phyloP scores from a whole-genome alignment of 2,888 invertebrate genomes.

The Cephus pulcher region DNA sequence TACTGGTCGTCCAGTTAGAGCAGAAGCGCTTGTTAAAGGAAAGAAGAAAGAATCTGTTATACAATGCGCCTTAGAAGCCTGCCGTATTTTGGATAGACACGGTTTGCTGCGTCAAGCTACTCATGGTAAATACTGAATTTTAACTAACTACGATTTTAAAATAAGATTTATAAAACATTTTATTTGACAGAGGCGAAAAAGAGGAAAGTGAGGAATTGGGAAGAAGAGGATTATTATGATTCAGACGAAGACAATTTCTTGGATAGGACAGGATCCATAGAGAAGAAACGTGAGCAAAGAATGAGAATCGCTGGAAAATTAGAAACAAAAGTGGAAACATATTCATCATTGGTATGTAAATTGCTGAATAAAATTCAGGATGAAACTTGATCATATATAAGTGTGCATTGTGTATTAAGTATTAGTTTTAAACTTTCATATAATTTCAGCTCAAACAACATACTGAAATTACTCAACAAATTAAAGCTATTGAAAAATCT shows the following conservation, averaged over 20 bases:
- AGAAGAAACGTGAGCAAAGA: conserved; percentile 84
- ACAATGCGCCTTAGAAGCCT: conserved; percentile 95
- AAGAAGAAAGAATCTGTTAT: conserved; percentile 95
- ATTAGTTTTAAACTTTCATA: conserved; percentile 1
- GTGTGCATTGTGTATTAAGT: neutral
- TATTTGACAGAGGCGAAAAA: conserved; percentile 79
- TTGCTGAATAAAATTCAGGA: neutral
- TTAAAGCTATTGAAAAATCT: conserved; percentile 72
- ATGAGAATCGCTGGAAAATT: conserved; percentile 74
- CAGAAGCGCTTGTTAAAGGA: conserved; percentile 88
- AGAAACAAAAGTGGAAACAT: conserved; percentile 74
- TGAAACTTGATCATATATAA: conserved; percentile 2
- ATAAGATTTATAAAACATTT: conserved; percentile 6
- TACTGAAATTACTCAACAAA: conserved; percentile 66
- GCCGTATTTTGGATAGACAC: conserved; percentile 87
- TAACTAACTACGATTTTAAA: neutral
- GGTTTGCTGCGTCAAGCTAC: conserved; percentile 88
- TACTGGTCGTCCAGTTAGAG: conserved; percentile 80
- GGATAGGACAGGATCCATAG: conserved; percentile 94
- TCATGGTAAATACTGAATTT: conserved; percentile 74
- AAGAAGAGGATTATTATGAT: conserved; percentile 91
- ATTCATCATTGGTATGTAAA: conserved; percentile 74
- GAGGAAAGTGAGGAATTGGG: conserved; percentile 81
- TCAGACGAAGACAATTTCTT: conserved; percentile 96
- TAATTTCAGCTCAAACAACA: conserved; percentile 73